phyloP scores from a whole-genome alignment of 2,113 vertebrate species.

The Picathartes gymnocephalus region DNA sequence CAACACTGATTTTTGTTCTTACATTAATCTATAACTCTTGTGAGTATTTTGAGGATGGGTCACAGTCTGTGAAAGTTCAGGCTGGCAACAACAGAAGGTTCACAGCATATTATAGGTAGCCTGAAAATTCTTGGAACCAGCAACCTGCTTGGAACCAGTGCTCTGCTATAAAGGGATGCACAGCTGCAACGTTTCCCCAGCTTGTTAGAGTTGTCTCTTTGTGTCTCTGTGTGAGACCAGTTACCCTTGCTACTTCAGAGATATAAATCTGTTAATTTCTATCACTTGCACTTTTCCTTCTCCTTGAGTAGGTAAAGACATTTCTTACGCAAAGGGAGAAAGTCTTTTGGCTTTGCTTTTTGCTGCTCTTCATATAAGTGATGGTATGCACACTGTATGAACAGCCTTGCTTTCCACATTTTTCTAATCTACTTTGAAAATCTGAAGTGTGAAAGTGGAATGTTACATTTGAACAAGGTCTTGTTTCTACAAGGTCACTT shows the following conservation, averaged over 20 bases:
- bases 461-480: neutral
- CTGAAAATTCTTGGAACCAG: neutral
- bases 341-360: neutral
- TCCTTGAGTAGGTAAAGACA: neutral
- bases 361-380: neutral
- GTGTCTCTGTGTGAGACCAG: neutral
- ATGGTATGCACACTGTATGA: neutral
- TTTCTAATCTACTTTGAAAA: neutral
- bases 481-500: neutral
- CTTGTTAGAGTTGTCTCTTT: neutral
- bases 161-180: fast-evolving
- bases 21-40: neutral
- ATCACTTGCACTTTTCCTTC: neutral
- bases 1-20: neutral
- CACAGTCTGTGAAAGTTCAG: neutral
- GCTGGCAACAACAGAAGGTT: neutral
- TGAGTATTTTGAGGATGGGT: neutral
- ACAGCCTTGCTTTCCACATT: neutral
- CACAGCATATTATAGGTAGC: neutral
- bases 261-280: neutral
- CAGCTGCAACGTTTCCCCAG: neutral
- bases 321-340: neutral
- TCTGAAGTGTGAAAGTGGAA: neutral
- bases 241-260: neutral
- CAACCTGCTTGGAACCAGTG: neutral